Evolutionary conservation across 2,888 invertebrate species (phyloP), one percentile per base, ranked within the genome.

Genomic region (Pasiphila rectangulata): DNA sequence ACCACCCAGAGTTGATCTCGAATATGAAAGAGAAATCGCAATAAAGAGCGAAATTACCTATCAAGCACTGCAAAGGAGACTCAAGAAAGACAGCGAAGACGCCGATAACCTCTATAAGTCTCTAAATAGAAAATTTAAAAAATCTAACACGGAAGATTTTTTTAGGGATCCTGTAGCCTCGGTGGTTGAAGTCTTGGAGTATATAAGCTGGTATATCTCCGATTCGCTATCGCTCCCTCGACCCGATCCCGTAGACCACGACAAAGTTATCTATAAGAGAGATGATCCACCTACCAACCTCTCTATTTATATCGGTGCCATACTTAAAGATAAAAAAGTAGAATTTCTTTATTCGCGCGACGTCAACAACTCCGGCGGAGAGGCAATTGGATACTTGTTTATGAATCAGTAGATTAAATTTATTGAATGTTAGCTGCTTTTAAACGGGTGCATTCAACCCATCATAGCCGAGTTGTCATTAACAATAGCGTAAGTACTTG

Each of bases 141-240:
- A 12, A 12, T 19, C 41, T 0, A 25, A 16, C 12, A 37, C 25
- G 0, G 41, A 21, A 21, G 46, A 47, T 37, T 47, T 47, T 10
- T 47, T 47, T 10, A 47, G 32, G 24, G 46, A 47, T 6, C 36
- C 37, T 3, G 24, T 47, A n/a, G 36, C 37, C 0, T 24, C 37
- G 1, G 32, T 37, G 4, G 41, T 47, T 3, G 41, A 47, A 9
- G 46, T 47, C 2, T 32, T 47, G 1, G 46, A 47, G 25, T 13
- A 17, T 12, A 2, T 46, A 3, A 13, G n/a, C 19, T 23, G 13
- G 3, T 47, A 41, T 41, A 25, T 47, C 4, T 30, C 41, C 3
- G 30, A 41, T 7, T 12, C n/a, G 4, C 30, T 47, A n/a, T 41
- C 41, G 0, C 36, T 47, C 2, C 41, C 46, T 2, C 36, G 24